These are phyloP conservation scores for Hemaris fuciformis DNA, from an alignment of 2,888 invertebrate genomes.

Conservation along the genomic window DNA sequence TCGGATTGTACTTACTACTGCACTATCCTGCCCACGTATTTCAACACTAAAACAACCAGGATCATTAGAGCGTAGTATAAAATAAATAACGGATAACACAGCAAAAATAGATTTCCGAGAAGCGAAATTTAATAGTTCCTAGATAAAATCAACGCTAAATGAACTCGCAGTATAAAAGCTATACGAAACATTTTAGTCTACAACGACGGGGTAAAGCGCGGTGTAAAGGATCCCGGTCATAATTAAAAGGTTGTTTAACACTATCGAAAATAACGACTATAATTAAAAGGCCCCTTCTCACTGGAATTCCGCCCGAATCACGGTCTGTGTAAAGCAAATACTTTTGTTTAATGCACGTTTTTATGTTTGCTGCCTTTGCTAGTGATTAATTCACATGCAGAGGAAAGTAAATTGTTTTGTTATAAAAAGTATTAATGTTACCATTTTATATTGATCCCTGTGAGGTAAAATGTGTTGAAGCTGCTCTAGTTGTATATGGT, in stretches of 20 bases:
- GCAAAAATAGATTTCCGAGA: neutral
- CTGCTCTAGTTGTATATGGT: too few species aligned
- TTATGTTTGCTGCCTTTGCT: neutral
- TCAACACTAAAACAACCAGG: too few species aligned
- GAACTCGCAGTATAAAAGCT: neutral
- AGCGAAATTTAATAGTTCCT: neutral
- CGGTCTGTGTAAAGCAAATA: neutral
- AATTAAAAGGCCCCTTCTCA: conserved; percentile 3
- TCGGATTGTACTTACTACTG: too few species aligned
- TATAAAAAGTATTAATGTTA: neutral
- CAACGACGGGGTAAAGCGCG: neutral
- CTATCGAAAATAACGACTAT: conserved; percentile 8
- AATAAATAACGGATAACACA: too few species aligned
- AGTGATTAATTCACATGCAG: neutral
- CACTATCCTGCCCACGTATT: too few species aligned
- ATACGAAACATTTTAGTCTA: neutral
- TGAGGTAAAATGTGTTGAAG: too few species aligned
- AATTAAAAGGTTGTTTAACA: conserved; percentile 7
- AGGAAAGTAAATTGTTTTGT: neutral
- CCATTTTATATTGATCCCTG: neutral
- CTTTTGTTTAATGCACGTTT: neutral
- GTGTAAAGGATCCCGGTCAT: neutral
- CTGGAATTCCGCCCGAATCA: neutral
- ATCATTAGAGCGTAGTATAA: too few species aligned
- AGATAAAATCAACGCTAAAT: neutral